A percentile compares a stretch with the other conserved stretches of the same genome.
Conservation (phyloP, 64 coral and sea anemone species). For the Pocillopora verrucosa region DNA sequence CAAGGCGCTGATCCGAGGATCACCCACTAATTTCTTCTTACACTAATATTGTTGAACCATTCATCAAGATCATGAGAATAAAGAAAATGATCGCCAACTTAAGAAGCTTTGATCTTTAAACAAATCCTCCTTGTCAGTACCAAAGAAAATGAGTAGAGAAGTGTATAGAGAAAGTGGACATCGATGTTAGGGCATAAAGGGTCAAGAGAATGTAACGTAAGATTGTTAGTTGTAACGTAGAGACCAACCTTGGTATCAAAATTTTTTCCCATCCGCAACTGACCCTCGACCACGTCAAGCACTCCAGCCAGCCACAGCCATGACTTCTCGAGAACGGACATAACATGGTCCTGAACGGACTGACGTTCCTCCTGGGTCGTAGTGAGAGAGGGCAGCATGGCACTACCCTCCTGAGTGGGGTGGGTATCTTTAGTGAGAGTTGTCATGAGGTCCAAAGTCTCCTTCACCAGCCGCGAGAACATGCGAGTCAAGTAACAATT, state of each 20-base stretch:
- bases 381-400: slow-evolving; percentile 40
- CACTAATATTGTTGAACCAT: too few relatives aligned
- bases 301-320: slow-evolving; percentile 74
- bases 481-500: slow-evolving; percentile 88
- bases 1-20: too few relatives aligned
- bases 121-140: too few relatives aligned
- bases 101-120: too few relatives aligned
- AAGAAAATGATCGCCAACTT: too few relatives aligned
- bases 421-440: background rate
- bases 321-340: slow-evolving; percentile 54
- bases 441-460: slow-evolving; percentile 65
- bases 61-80: too few relatives aligned
- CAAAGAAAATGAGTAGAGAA: too few relatives aligned
- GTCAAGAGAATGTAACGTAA: too few relatives aligned
- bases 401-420: slow-evolving; percentile 7
- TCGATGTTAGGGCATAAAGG: too few relatives aligned
- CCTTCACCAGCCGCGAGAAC: slow-evolving; percentile 80
- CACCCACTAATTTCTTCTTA: too few relatives aligned
- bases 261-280: slow-evolving; percentile 58
- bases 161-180: too few relatives aligned
- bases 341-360: slow-evolving; percentile 43
- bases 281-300: slow-evolving; percentile 86
- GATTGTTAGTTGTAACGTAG: too few relatives aligned
- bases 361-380: slow-evolving; percentile 34
- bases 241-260: slow-evolving; percentile 85